These are phyloP conservation scores for Lynx canadensis DNA, from an alignment of 2,113 vertebrate genomes.

Conservation along the genomic window DNA sequence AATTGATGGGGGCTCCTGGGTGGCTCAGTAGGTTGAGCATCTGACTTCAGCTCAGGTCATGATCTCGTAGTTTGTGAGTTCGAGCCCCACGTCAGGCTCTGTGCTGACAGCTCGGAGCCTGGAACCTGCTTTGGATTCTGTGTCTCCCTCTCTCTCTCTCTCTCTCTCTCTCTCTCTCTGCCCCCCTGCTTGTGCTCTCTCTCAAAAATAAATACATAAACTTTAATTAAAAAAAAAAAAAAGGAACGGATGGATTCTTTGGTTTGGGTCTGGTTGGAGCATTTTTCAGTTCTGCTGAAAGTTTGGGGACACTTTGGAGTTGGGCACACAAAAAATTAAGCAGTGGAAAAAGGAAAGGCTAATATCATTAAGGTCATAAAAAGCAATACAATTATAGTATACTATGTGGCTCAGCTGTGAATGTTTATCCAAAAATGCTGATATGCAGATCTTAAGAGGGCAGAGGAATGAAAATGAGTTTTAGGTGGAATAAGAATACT, in stretches of 20 bases:
- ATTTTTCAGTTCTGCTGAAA: neutral
- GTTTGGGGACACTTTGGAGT: neutral
- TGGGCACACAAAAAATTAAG: neutral
- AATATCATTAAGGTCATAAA: neutral
- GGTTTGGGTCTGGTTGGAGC: neutral
- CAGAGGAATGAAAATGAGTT: neutral
- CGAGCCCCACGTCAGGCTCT: too few relatives aligned
- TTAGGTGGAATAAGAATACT: neutral
- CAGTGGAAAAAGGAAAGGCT: neutral
- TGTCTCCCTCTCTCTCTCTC: too few relatives aligned
- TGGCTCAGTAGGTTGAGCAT: too few relatives aligned
- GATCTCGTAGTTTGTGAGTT: too few relatives aligned
- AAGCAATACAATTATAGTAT: neutral
- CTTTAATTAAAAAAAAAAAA: neutral
- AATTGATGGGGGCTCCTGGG: neutral
- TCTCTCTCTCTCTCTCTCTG: too few relatives aligned
- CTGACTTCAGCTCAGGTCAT: too few relatives aligned
- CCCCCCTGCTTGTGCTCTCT: too few relatives aligned
- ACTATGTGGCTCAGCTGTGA: neutral
- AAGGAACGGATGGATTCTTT: neutral
- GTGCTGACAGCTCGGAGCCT: too few relatives aligned
- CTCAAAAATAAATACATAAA: too few relatives aligned
- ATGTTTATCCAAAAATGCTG: neutral
- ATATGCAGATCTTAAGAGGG: neutral
- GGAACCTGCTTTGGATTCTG: too few relatives aligned